A percentile compares a stretch with the other conserved stretches of the same genome.
These are phyloP conservation scores for Noctilio leporinus DNA, from an alignment of 2,113 vertebrate genomes.

Conservation along the genomic window DNA sequence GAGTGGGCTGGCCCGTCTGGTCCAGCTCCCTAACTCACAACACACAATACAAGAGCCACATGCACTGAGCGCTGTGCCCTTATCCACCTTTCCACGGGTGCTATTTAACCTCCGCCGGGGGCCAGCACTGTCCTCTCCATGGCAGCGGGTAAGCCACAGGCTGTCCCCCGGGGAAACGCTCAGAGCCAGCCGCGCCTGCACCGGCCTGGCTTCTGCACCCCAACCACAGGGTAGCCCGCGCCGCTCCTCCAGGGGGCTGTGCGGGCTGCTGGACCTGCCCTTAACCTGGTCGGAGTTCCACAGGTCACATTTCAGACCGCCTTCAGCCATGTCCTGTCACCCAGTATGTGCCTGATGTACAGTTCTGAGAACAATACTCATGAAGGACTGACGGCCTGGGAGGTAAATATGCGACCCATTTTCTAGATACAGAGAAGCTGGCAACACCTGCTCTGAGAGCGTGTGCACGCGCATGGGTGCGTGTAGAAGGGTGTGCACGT, in stretches of 20 bases:
- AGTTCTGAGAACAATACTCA: not conserved
- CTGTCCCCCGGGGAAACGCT: too few species aligned
- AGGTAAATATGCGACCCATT: rapidly evolving
- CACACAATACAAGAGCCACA: not conserved
- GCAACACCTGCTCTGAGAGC: not conserved
- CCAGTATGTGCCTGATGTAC: not conserved
- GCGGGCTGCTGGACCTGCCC: not conserved
- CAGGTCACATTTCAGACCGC: not conserved
- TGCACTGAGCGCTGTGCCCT: rapidly evolving
- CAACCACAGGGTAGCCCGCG: not conserved
- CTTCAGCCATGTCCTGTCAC: too few species aligned
- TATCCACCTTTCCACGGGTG: rapidly evolving
- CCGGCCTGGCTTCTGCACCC: not conserved
- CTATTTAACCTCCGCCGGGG: not conserved
- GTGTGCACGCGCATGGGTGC: not conserved
- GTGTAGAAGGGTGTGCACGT: too few species aligned
- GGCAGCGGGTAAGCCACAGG: not conserved
- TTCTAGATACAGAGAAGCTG: not conserved
- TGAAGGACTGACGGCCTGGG: not conserved
- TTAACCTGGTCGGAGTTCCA: not conserved
- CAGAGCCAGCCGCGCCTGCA: not conserved
- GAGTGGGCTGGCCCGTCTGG: not conserved
- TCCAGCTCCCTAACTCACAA: not conserved
- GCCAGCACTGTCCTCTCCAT: not conserved
- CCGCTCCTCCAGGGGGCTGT: not conserved